Percentiles rank a stretch among this genome's conserved stretches.
phyloP scores from a whole-genome alignment of 2,888 invertebrate species.

The Drosophila pegasa region DNA sequence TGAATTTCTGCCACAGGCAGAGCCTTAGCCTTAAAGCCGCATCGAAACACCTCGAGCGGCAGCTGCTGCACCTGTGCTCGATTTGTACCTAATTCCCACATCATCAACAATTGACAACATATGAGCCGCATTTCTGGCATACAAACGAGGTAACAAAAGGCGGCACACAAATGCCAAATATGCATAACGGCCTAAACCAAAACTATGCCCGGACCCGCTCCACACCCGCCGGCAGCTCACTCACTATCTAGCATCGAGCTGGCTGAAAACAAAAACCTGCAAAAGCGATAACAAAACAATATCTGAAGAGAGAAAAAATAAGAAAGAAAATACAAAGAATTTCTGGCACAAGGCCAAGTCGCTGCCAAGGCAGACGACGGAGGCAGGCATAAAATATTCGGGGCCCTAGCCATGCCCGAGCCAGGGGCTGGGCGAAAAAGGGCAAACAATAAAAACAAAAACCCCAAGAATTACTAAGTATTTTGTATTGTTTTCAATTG shows the following conservation, averaged over 20 bases:
- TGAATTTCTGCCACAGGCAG: constrained; percentile 1
- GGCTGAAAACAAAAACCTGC: constrained; percentile 56
- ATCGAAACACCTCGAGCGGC: neutral
- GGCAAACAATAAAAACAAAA: constrained; percentile 54
- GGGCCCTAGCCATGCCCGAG: constrained; percentile 2
- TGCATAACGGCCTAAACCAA: constrained; percentile 64
- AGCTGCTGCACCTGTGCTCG: constrained; percentile 28
- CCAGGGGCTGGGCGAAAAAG: constrained; percentile 3
- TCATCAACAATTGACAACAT: constrained; percentile 76
- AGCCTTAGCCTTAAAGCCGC: constrained; percentile 35
- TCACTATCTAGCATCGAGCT: constrained; percentile 40
- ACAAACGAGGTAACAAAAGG: constrained; percentile 41
- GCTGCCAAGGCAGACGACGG: constrained; percentile 32
- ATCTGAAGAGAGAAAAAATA: neutral
- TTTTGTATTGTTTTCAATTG: constrained; percentile 80
- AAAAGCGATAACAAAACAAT: constrained; percentile 56
- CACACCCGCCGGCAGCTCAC: neutral
- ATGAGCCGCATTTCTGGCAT: constrained; percentile 69
- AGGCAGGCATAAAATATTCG: constrained; percentile 54
- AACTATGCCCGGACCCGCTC: constrained; percentile 49
- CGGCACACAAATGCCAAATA: constrained; percentile 61
- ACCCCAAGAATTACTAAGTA: constrained; percentile 75
- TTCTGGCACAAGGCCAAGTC: constrained; percentile 75
- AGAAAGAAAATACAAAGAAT: constrained; percentile 45
- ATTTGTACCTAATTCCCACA: constrained; percentile 73